phyloP scores from a whole-genome alignment of 37 sponge, comb jelly and placozoan species.

The Aplysina aerophoba region DNA sequence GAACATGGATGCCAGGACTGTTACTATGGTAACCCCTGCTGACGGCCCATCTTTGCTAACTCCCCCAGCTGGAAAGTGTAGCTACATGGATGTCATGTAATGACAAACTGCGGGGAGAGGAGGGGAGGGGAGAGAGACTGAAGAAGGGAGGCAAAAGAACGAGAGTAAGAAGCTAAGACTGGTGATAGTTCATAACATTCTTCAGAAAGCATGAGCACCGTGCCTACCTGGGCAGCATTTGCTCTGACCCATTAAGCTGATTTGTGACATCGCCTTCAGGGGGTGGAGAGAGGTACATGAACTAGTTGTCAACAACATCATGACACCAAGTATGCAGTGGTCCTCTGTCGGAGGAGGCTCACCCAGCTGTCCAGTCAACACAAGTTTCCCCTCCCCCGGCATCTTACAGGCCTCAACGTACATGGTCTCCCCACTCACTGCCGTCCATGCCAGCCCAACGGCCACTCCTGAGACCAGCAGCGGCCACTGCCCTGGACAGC shows the following conservation, averaged over 20 bases:
- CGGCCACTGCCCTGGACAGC: conserved; percentile 58
- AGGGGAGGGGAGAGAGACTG: neutral
- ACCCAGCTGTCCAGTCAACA: conserved; percentile 87
- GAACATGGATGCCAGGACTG: conserved; percentile 82
- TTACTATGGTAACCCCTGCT: conserved; percentile 83
- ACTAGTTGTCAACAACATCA: neutral
- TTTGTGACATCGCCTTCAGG: conserved; percentile 68
- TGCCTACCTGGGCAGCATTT: conserved; percentile 58
- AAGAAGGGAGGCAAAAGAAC: neutral
- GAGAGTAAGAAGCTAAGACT: too few species aligned
- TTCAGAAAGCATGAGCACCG: too few species aligned
- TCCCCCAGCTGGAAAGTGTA: conserved; percentile 95
- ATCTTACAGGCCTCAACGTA: conserved; percentile 87
- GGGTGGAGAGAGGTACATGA: neutral
- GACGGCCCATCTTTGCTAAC: conserved; percentile 94
- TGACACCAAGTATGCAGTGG: neutral
- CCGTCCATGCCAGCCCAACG: conserved; percentile 90
- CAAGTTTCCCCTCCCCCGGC: conserved; percentile 82
- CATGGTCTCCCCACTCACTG: conserved; percentile 86
- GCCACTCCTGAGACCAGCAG: conserved; percentile 81
- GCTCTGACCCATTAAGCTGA: conserved; percentile 88
- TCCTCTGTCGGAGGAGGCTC: neutral
- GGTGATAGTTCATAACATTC: too few species aligned
- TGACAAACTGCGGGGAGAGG: conserved; percentile 46
- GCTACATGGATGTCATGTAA: conserved; percentile 76